phyloP scores from a whole-genome alignment of 2,888 invertebrate genomes.

The Heliconius cydno region DNA sequence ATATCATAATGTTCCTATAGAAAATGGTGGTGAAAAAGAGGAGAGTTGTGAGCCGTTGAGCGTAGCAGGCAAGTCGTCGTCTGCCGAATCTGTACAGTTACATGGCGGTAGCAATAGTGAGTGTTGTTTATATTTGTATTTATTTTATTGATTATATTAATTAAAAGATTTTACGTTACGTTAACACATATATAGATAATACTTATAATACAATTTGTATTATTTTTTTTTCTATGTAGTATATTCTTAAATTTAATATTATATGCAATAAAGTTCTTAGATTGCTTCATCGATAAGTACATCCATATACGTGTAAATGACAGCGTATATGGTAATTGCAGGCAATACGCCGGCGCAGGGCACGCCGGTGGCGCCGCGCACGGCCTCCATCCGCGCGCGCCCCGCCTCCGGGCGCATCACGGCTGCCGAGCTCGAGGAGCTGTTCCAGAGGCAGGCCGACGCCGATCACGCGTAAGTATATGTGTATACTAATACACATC shows the following conservation, averaged over 20 bases:
- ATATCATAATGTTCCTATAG: constrained; percentile 54
- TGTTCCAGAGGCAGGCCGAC: constrained; percentile 94
- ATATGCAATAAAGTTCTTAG: too few species aligned
- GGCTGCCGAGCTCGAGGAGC: constrained; percentile 95
- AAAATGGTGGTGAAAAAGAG: constrained; percentile 89
- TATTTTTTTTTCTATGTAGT: too few species aligned
- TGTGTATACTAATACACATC: too few species aligned
- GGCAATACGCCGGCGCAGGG: constrained; percentile 76
- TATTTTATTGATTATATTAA: too few species aligned
- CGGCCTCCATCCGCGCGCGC: constrained; percentile 95
- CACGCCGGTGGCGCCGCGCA: constrained; percentile 89
- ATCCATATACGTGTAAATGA: too few species aligned
- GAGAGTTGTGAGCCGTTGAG: constrained; percentile 87
- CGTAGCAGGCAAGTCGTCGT: constrained; percentile 88
- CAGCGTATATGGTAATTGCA: constrained; percentile 41
- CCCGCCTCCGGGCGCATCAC: constrained; percentile 95
- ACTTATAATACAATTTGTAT: too few species aligned
- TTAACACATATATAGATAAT: too few species aligned
- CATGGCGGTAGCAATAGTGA: constrained; percentile 80
- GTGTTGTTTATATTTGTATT: constrained; percentile 4
- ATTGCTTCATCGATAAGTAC: too few species aligned
- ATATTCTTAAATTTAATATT: too few species aligned
- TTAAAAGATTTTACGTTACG: too few species aligned
- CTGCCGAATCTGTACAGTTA: constrained; percentile 90
- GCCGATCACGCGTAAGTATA: constrained; percentile 67